phyloP scores from a whole-genome alignment of 53 echinoderm and acorn worm species.

The Holothuria scabra region DNA sequence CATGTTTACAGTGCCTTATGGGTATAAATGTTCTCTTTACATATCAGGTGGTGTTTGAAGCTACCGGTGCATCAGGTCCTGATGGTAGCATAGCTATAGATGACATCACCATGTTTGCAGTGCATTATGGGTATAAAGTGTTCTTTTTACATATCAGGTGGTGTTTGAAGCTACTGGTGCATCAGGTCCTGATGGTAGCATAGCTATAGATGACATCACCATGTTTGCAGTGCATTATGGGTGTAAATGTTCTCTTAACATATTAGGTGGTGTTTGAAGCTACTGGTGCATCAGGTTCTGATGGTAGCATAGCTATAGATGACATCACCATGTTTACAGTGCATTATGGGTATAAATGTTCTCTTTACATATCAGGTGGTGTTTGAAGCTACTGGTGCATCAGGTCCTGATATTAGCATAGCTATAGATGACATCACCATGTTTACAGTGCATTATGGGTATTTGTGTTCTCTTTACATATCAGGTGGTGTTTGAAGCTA shows the following conservation, averaged over 20 bases:
- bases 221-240: not conserved
- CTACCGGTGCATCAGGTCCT: slow-evolving; percentile 57
- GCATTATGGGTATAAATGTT: too few species aligned
- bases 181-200: slow-evolving; percentile 72
- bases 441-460: not conserved
- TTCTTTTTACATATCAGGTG: slow-evolving; percentile 47
- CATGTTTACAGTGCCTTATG: too few species aligned
- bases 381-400: slow-evolving; percentile 59
- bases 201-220: slow-evolving; percentile 84
- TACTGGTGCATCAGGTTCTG: slow-evolving; percentile 56
- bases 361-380: slow-evolving; percentile 47
- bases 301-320: slow-evolving; percentile 87
- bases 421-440: slow-evolving; percentile 84
- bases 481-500: slow-evolving; percentile 77
- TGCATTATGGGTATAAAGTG: too few species aligned
- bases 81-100: slow-evolving; percentile 86
- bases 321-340: slow-evolving; percentile 38
- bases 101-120: slow-evolving; percentile 52
- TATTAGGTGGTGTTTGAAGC: slow-evolving; percentile 76
- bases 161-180: slow-evolving; percentile 69
- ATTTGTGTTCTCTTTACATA: not conserved
- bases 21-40: not conserved
- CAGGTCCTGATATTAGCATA: slow-evolving; percentile 67
- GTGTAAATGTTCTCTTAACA: not conserved
- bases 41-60: slow-evolving; percentile 73